These are phyloP conservation scores for Pachyrhynchus sulphureomaculatus DNA, from an alignment of 1,140 invertebrate genomes.

Conservation along the genomic window DNA sequence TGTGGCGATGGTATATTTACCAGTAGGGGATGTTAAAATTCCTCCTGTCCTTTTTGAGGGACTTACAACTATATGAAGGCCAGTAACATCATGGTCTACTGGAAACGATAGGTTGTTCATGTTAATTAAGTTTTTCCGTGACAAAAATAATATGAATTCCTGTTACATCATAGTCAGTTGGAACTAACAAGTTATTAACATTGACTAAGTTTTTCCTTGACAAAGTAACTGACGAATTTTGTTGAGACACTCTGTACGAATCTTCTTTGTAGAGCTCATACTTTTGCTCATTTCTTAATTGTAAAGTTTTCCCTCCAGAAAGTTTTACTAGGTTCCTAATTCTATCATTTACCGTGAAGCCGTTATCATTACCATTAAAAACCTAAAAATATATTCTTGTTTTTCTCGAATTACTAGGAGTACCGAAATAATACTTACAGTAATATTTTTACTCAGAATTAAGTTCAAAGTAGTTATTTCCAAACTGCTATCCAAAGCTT, in stretches of 20 bases:
- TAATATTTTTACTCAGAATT: slow-evolving; percentile 24
- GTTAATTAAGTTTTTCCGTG: slow-evolving; percentile 31
- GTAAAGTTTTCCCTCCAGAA: slow-evolving; percentile 11
- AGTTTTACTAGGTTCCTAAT: neutral
- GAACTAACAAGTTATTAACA: slow-evolving; percentile 28
- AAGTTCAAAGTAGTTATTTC: slow-evolving; percentile 27
- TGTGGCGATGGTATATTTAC: too few species aligned
- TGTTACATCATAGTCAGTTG: slow-evolving; percentile 38
- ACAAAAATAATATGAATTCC: slow-evolving; percentile 42
- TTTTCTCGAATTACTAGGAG: neutral
- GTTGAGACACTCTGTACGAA: neutral
- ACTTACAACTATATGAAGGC: slow-evolving; percentile 38
- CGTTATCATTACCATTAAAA: slow-evolving; percentile 4
- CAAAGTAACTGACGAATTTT: slow-evolving; percentile 23
- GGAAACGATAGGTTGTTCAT: slow-evolving; percentile 31
- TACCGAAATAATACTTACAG: slow-evolving; percentile 5
- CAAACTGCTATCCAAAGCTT: slow-evolving; percentile 31
- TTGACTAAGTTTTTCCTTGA: slow-evolving; percentile 31
- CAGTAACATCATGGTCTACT: slow-evolving; percentile 38
- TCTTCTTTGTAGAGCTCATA: slow-evolving; percentile 1
- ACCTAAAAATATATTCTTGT: slow-evolving; percentile 7
- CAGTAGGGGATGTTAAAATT: slow-evolving; percentile 32
- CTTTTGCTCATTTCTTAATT: neutral
- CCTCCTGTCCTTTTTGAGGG: slow-evolving; percentile 7
- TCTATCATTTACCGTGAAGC: neutral